Base-by-base conservation (phyloP, 2,888 invertebrate species). In the Eristalis tenax region DNA sequence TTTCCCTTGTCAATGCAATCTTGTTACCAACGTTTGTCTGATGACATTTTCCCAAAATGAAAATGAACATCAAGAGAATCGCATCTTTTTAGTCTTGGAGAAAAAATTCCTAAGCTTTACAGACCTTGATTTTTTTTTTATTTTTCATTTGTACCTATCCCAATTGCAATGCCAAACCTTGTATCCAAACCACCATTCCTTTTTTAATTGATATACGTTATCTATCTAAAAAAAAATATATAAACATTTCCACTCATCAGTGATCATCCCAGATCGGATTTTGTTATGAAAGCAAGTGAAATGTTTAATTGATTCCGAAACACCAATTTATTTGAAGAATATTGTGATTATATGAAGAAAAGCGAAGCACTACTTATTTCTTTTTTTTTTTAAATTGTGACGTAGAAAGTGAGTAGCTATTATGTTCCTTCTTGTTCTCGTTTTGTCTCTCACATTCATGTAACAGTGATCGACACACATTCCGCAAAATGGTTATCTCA, bases 381-480 rank as follows among this genome's bases (percentile, higher is more conserved):
- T 80, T 69, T 74, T 59, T 50, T 70, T 23, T 59, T 26, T n/a
- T n/a, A 15, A 32, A 26, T 26, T 11, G 11, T 59, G 38, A 66
- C 66, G 28, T 23, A 74, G 77, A 63, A 77, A 68, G 57, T 69
- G 40, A 69, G 43, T 23, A 13, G 3, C 23, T 5, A 26, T 69
- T 35, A 57, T 74, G 23, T 63, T 43, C 18, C 69, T 63, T 56
- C 18, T n/a, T 22, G n/a, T 38, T 65, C 15, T 59, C 32, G 57
- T 66, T 65, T 28, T 66, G 28, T 73, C 43, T 61, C 38, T 79
- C 50, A 75, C 26, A 57, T 22, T 76, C 71, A 76, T 43, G 66
- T 59, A 73, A 59, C 77, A 78, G 82, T 77, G 77, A 86, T 74
- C 74, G 64, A 86, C 18, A 50, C 78, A 83, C 86, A 86, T 86